Percentiles rank a stretch among this genome's conserved stretches.
These are phyloP conservation scores for Parazoanthus swiftii DNA, from an alignment of 92 coral and sea anemone genomes.

Conservation along the genomic window DNA sequence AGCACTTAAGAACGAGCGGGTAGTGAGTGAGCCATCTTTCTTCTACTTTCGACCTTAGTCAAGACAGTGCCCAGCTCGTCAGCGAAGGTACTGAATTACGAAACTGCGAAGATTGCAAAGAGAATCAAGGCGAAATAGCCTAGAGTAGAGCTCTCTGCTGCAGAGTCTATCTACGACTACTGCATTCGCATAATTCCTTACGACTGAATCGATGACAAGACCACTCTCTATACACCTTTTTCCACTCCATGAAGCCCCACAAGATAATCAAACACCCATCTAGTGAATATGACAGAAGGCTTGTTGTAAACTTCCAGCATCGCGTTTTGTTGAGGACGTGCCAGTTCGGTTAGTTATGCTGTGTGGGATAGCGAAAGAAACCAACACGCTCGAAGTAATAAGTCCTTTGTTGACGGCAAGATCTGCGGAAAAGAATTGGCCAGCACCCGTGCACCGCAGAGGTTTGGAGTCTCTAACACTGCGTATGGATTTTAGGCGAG, in stretches of 20 bases:
- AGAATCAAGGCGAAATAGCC: neutral
- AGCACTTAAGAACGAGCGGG: neutral
- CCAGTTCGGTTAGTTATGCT: constrained; percentile 49
- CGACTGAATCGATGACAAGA: constrained; percentile 47
- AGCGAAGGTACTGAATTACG: neutral
- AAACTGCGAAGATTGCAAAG: neutral
- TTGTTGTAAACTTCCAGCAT: constrained; percentile 51
- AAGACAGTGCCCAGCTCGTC: neutral
- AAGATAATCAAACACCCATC: constrained; percentile 45
- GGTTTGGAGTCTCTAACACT: constrained; percentile 39
- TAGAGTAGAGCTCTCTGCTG: neutral
- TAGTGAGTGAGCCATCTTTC: neutral
- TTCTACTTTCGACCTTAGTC: neutral
- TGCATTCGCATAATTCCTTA: neutral
- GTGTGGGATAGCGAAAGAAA: constrained; percentile 51
- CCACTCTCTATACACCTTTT: constrained; percentile 36
- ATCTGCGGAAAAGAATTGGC: constrained; percentile 43
- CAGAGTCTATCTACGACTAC: neutral
- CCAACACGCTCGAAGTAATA: constrained; percentile 43
- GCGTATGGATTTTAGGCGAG: constrained; percentile 38
- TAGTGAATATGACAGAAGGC: constrained; percentile 29
- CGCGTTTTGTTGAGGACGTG: constrained; percentile 51
- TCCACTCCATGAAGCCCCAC: constrained; percentile 50
- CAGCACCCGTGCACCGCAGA: constrained; percentile 53
- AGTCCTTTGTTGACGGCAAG: constrained; percentile 43